Evolutionary conservation across 2,797 vertebrate species (phyloP).

Genomic region (Lepus oiostolus): DNA sequence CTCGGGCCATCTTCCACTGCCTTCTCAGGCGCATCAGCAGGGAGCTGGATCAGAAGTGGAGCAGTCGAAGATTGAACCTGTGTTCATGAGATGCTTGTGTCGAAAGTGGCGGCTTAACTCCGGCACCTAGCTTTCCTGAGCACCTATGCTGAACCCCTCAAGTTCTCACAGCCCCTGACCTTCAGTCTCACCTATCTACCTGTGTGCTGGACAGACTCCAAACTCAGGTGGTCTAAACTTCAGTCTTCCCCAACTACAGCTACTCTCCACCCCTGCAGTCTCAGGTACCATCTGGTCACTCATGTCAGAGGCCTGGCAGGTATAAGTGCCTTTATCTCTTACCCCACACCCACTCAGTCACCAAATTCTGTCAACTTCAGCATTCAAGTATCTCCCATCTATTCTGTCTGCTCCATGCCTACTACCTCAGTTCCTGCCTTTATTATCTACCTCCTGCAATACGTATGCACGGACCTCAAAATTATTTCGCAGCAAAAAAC

Average conservation of each 20-base stretch:
- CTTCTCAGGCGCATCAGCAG: too few species aligned
- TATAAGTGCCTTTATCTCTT: not conserved
- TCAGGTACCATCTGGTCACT: not conserved
- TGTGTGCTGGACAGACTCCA: constrained; percentile 55
- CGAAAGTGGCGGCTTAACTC: too few species aligned
- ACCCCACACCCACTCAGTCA: not conserved
- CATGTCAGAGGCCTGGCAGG: not conserved
- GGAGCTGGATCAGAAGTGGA: too few species aligned
- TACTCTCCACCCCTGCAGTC: constrained; percentile 1
- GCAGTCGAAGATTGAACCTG: too few species aligned
- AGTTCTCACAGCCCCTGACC: not conserved
- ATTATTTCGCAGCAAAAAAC: too few species aligned
- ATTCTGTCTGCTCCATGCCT: not conserved
- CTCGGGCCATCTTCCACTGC: too few species aligned
- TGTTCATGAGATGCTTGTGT: too few species aligned
- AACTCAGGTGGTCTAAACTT: not conserved
- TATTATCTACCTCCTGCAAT: not conserved
- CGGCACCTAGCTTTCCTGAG: not conserved
- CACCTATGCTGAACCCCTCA: not conserved
- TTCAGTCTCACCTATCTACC: not conserved
- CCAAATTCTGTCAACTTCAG: not conserved
- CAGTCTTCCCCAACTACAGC: not conserved
- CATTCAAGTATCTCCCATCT: not conserved
- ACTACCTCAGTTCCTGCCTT: not conserved
- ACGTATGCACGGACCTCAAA: too few species aligned